phyloP scores from a whole-genome alignment of 2,888 invertebrate genomes.

The Palloptera scutellata region DNA sequence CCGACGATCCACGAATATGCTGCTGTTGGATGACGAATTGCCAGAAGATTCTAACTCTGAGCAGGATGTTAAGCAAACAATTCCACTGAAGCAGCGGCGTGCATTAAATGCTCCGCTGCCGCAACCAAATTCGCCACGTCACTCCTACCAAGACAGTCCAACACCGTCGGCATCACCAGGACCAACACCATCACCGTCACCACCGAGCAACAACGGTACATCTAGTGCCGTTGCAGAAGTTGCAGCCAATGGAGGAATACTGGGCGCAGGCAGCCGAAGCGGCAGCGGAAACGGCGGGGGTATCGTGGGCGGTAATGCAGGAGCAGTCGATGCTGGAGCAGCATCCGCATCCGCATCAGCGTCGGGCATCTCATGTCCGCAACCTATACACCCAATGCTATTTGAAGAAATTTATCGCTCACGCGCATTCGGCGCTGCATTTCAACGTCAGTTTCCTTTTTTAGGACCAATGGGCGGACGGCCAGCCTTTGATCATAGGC shows the following conservation, averaged over 20 bases:
- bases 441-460: conserved; percentile 78
- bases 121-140: conserved; percentile 37
- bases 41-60: conserved; percentile 38
- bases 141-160: conserved; percentile 45
- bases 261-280: not conserved
- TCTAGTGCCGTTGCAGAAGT: not conserved
- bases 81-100: conserved; percentile 26
- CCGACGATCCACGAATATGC: conserved; percentile 8
- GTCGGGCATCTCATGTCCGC: conserved; percentile 70
- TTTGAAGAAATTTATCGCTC: conserved; percentile 78
- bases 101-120: conserved; percentile 26
- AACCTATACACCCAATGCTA: conserved; percentile 82
- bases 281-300: not conserved
- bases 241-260: not conserved
- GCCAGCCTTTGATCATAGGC: conserved; percentile 67
- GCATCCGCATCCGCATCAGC: conserved; percentile 30
- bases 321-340: no score
- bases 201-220: conserved; percentile 49
- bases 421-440: conserved; percentile 66
- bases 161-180: conserved; percentile 59
- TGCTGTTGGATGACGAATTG: conserved; percentile 6
- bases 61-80: not conserved
- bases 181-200: conserved; percentile 63
- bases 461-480: conserved; percentile 77
- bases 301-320: no score